A percentile compares a stretch with the other conserved stretches of the same genome.
phyloP scores from a whole-genome alignment of 2,888 invertebrate genomes.

The Psylliodes chrysocephalus region DNA sequence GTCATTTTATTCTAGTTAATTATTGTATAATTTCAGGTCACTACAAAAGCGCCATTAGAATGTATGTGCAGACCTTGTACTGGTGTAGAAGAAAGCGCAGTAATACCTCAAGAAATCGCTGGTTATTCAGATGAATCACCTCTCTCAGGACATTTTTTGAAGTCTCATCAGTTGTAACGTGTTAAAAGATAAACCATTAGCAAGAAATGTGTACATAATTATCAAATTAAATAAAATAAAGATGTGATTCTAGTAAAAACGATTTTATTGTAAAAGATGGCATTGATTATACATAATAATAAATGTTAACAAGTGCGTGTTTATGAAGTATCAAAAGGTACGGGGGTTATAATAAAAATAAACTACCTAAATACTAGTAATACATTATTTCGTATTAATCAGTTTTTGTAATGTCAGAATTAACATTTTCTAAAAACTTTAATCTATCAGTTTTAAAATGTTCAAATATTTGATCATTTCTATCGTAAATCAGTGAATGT shows the following conservation, averaged over 20 bases:
- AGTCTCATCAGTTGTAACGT: slow-evolving; percentile 70
- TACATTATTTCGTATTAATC: no score
- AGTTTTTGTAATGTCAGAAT: neutral
- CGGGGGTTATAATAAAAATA: neutral
- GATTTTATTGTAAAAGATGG: no score
- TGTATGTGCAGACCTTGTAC: slow-evolving; percentile 96
- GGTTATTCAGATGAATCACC: slow-evolving; percentile 86
- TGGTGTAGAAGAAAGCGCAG: slow-evolving; percentile 85
- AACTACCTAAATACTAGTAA: no score
- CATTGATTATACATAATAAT: no score
- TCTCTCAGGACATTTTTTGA: slow-evolving; percentile 81
- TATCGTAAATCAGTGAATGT: slow-evolving; percentile 48
- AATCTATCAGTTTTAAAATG: slow-evolving; percentile 47
- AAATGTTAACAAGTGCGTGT: no score
- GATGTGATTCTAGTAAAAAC: neutral
- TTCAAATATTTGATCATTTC: slow-evolving; percentile 49
- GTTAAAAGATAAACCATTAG: neutral
- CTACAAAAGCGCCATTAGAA: slow-evolving; percentile 91
- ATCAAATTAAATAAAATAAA: neutral
- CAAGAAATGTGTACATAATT: neutral
- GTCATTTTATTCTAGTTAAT: neutral
- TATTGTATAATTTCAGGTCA: slow-evolving; percentile 69
- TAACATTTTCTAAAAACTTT: slow-evolving; percentile 74
- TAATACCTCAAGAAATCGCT: slow-evolving; percentile 90
- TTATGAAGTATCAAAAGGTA: neutral